Base-by-base conservation (phyloP, 2,888 invertebrate species). In the Aquatica leii region DNA sequence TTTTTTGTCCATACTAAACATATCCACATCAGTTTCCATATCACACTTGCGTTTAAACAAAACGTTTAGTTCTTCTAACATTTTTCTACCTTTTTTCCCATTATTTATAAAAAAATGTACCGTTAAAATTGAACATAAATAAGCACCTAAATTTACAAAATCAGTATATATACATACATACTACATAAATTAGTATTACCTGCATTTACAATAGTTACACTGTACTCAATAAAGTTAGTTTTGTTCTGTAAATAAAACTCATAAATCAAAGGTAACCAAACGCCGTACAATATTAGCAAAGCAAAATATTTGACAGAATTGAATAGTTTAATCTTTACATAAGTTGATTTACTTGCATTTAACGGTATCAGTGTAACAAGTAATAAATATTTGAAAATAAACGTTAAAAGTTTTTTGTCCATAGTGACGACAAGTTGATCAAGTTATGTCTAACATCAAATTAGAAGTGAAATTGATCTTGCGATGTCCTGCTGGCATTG, bases 91-190 rank as follows among this genome's bases (percentile, higher is more conserved):
- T 3, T 15, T 31, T 24, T 54, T 2, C 11, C 60, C 40, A 48
- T 40, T 54, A 0, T 3, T 8, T 24, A 52, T 35, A 20, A 60
- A 60, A 41, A 60, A 60, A 15, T 60, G 60, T 1, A 55, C 14
- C 8, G 60, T 60, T 15, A 55, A 4, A 1, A 60, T 54, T 0
- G 48, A 49, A 37, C 60, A 60, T 1, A 55, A 4, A 24, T 60
- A 60, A 12, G 31, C 37, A 12, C 60, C 60, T 60, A 35, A 52
- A 59, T n/a, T n/a, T n/a, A n/a, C 34, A 11, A 34, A 6, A 34
- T 34, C 6, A 34, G 11, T 34, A 34, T 34, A 34, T 34, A 34
- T 34, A 8, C 11, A 34, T 34, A 6, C 11, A 34, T 8, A 34
- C 34, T 6, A 34, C 34, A 34, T 34, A 8, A 34, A 34, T 34